Evolutionary conservation across 2,797 vertebrate genomes (phyloP), one percentile per base, ranked within the genome.

Genomic region (Acanthurus leucopareius): DNA sequence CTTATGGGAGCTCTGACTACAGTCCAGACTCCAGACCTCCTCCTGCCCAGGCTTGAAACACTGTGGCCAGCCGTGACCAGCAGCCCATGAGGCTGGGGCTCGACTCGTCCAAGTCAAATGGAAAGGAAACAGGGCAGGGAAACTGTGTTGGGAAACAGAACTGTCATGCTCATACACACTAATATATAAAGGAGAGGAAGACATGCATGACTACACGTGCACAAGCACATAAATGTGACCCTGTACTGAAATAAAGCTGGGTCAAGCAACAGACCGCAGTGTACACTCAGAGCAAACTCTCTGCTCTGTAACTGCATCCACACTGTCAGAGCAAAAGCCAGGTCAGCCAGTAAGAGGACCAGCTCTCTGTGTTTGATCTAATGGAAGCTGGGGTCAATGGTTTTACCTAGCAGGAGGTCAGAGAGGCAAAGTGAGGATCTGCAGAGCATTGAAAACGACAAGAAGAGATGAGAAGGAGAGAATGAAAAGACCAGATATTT

Each of bases 231-330:
- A 82, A 51, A 67, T 77, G 0, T 10, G 61, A 78, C 44, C 75
- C 45, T 40, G 78, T 17, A 63, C 66, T 67, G 42, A 71, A 54
- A 58, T 69, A 66, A 91, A 87, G 84, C 72, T 69, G 73, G 80
- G 89, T 91, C 89, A 89, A 85, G 86, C 88, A 82, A 80, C 74
- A 62, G 56, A 84, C 66, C 77, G 51, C 66, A 70, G 73, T 61
- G 44, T 64, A 45, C 35, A 66, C 49, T 67, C 44, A 54, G 64
- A 65, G 57, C 58, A 77, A 85, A 81, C 67, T 68, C 76, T 72
- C 65, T 56, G 78, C 77, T 84, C 69, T 69, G 10, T 74, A 83
- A 88, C 86, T 75, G 44, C 75, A 74, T 67, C 69, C 49, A 59
- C 70, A 49, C 63, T 28, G 79, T 49, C 72, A 64, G 78, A 77